Conservation (phyloP, 2,888 invertebrate genomes). For the Trachelus tabidus region DNA sequence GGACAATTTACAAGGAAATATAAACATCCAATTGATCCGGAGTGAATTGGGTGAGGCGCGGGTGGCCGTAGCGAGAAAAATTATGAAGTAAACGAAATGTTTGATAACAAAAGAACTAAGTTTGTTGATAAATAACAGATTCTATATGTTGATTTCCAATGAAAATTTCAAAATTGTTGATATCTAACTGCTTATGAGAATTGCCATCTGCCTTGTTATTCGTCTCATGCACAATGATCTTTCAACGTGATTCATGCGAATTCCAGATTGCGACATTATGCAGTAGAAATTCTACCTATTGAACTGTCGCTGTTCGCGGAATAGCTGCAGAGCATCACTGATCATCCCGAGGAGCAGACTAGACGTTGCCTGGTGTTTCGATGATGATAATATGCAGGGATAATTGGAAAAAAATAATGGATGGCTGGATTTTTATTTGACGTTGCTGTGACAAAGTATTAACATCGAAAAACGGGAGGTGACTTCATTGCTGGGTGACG, state of each 20-base stretch:
- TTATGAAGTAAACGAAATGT: neutral
- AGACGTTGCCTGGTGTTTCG: neutral
- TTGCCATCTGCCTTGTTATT: neutral
- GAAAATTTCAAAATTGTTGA: neutral
- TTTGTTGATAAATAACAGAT: neutral
- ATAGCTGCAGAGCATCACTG: neutral
- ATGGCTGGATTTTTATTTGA: neutral
- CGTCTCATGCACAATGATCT: neutral
- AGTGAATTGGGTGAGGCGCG: neutral
- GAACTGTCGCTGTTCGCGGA: neutral
- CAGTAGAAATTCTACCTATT: neutral
- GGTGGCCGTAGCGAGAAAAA: neutral
- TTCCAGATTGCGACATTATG: neutral
- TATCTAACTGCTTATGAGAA: neutral
- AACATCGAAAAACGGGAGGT: neutral
- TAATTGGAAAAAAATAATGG: neutral
- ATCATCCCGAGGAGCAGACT: neutral
- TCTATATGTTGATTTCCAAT: neutral
- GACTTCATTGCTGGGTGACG: neutral
- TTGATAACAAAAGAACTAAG: neutral
- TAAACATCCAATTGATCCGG: neutral
- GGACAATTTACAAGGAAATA: neutral
- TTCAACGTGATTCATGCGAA: neutral
- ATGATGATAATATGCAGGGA: neutral
- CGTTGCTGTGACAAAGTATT: neutral